Conservation (phyloP, 2,888 invertebrate genomes). For the Pristionchus maxplancki region DNA sequence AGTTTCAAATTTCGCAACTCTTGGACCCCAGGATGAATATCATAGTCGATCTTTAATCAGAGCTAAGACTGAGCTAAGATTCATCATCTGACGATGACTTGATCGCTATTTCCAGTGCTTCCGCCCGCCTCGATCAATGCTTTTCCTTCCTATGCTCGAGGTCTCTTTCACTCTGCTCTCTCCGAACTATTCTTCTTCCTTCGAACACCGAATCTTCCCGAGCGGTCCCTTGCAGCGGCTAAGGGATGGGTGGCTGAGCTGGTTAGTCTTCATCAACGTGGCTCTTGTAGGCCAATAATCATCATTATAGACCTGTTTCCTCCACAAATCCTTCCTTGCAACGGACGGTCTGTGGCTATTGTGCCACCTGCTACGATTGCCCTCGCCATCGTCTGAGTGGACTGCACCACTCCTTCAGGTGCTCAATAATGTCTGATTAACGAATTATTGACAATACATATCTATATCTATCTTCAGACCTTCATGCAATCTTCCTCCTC, state of each 20-base stretch:
- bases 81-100: no score
- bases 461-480: slow-evolving; percentile 56
- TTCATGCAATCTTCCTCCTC: slow-evolving; percentile 59
- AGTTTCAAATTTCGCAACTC: slow-evolving; percentile 48
- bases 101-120: not conserved
- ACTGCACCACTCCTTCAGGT: slow-evolving; percentile 68
- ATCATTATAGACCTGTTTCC: slow-evolving; percentile 60
- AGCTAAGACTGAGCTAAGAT: no score
- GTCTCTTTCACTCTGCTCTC: slow-evolving; percentile 57
- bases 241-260: slow-evolving; percentile 71
- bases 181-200: slow-evolving; percentile 74
- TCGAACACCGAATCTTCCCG: slow-evolving; percentile 66
- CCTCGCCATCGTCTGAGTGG: slow-evolving; percentile 71
- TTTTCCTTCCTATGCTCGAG: not conserved
- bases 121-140: not conserved
- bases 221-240: slow-evolving; percentile 65
- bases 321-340: slow-evolving; percentile 66
- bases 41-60: no score
- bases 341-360: slow-evolving; percentile 73
- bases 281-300: not conserved
- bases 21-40: no score
- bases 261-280: slow-evolving; percentile 53
- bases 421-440: no score
- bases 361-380: slow-evolving; percentile 72
- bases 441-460: no score